These are phyloP conservation scores for Drosophila niveifrons DNA, from an alignment of 2,888 invertebrate genomes.

Conservation along the genomic window DNA sequence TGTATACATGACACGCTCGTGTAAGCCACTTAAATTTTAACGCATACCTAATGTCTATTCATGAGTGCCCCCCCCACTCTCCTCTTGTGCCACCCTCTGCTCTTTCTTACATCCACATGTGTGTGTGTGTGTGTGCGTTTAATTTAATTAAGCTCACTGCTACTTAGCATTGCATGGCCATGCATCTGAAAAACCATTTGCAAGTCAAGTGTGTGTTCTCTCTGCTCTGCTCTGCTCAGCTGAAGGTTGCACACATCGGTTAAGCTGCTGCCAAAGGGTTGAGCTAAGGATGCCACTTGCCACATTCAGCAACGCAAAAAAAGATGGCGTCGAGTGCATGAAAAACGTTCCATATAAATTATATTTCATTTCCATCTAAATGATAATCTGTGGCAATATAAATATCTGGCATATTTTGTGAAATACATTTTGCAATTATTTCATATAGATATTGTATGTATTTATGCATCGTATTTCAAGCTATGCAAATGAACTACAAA, in stretches of 20 bases:
- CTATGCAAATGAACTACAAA: slow-evolving; percentile 1
- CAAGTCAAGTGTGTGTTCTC: slow-evolving; percentile 65
- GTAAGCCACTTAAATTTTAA: slow-evolving; percentile 78
- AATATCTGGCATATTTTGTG: background rate
- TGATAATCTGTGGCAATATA: background rate
- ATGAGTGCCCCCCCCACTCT: slow-evolving; percentile 40
- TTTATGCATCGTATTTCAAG: background rate
- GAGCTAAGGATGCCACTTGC: slow-evolving; percentile 37
- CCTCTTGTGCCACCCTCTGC: background rate
- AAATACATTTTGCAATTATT: background rate
- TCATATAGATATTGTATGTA: background rate
- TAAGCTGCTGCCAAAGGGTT: slow-evolving; percentile 2
- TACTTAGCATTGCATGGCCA: slow-evolving; percentile 65
- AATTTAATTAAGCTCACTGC: slow-evolving; percentile 76
- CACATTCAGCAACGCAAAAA: slow-evolving; percentile 2
- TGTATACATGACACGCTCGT: slow-evolving; percentile 70
- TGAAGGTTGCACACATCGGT: slow-evolving; percentile 23
- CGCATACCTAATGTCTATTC: slow-evolving; percentile 78
- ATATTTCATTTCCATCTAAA: background rate
- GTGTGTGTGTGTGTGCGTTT: slow-evolving; percentile 37
- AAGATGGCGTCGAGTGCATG: slow-evolving; percentile 15
- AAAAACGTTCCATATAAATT: slow-evolving; percentile 4
- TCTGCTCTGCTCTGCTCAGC: slow-evolving; percentile 3
- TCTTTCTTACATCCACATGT: slow-evolving; percentile 12
- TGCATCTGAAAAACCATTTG: slow-evolving; percentile 71